Evolutionary conservation across 2,888 invertebrate genomes (phyloP).

Genomic region (Lasioglossum marginatum): DNA sequence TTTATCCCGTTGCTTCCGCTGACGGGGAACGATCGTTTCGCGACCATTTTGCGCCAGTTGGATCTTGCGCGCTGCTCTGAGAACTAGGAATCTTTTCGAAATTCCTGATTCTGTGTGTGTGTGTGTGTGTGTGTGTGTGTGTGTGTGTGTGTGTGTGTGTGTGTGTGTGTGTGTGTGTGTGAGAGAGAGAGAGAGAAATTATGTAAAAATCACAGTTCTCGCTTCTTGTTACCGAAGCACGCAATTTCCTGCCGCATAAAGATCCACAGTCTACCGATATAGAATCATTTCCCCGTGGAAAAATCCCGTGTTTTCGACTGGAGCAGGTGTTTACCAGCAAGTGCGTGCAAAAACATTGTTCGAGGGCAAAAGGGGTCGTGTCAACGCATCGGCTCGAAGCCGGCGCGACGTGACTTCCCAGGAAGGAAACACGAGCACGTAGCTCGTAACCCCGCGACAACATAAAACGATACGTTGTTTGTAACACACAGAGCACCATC

Average conservation of each 20-base stretch:
- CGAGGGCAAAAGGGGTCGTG: neutral
- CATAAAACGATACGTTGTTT: slow-evolving; percentile 34
- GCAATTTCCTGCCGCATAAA: neutral
- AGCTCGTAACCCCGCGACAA: neutral
- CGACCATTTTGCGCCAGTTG: neutral
- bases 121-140: no score
- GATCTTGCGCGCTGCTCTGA: no score
- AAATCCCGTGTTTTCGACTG: neutral
- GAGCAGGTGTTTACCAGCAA: neutral
- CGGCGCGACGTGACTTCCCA: slow-evolving; percentile 30
- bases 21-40: neutral
- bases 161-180: no score
- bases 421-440: neutral
- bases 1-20: neutral
- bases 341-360: neutral
- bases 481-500: slow-evolving; percentile 16
- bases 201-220: no score
- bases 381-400: neutral
- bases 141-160: no score
- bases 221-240: no score
- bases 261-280: neutral
- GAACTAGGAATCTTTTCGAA: neutral
- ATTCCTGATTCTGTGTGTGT: no score
- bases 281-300: neutral
- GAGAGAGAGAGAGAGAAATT: no score